phyloP scores from a whole-genome alignment of 2,797 vertebrate genomes.

The Onychomys torridus region DNA sequence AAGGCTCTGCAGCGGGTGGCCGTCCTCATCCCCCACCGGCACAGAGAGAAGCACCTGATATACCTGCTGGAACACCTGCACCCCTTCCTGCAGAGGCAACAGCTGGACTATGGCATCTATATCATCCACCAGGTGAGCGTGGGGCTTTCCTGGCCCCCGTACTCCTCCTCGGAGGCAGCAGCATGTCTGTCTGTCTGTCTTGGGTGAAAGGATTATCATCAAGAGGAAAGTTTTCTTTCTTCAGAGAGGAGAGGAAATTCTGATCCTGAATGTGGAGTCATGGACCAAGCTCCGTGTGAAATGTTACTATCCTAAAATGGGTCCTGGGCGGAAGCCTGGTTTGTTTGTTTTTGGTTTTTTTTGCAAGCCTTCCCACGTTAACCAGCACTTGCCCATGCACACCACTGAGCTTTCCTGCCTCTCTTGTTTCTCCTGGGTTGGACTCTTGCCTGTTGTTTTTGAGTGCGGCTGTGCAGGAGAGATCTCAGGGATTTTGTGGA shows the following conservation, averaged over 20 bases:
- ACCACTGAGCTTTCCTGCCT: neutral
- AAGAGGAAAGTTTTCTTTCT: neutral
- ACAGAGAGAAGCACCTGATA: conserved; percentile 94
- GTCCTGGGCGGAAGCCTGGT: neutral
- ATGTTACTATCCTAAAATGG: neutral
- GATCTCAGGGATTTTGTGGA: neutral
- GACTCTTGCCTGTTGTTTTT: neutral
- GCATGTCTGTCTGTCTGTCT: neutral
- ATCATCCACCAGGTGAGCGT: conserved; percentile 96
- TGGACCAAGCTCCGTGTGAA: neutral
- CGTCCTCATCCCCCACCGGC: conserved; percentile 95
- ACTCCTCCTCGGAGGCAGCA: neutral
- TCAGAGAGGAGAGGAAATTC: conserved; percentile 37
- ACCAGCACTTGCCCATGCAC: neutral
- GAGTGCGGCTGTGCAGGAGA: neutral
- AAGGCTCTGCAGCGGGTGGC: conserved; percentile 92
- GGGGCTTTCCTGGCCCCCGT: neutral
- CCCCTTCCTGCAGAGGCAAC: conserved; percentile 97
- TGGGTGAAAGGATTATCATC: neutral
- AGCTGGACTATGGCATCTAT: conserved; percentile 95
- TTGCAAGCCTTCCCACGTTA: neutral
- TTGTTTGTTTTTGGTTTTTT: neutral
- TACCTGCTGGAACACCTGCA: conserved; percentile 96
- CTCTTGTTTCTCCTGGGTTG: neutral
- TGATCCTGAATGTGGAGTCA: neutral